Conservation (phyloP, 2,888 invertebrate genomes). For the Meandrusa payeni region DNA sequence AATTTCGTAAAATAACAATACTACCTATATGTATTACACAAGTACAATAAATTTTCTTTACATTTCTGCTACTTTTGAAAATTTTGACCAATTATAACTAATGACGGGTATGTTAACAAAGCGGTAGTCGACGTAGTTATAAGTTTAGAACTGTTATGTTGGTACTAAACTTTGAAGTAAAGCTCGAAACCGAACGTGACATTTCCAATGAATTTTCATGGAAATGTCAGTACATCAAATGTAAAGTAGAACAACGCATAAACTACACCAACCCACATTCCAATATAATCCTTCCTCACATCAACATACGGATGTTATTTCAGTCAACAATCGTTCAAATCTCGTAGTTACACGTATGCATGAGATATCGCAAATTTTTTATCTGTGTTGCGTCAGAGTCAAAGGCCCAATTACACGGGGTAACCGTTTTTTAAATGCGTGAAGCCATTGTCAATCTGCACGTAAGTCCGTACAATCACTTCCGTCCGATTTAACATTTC, state of each 20-base stretch:
- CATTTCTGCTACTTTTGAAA: too few relatives aligned
- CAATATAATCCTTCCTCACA: not conserved
- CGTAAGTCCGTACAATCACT: constrained; percentile 47
- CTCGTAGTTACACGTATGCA: constrained; percentile 6
- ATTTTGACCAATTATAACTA: constrained; percentile 3
- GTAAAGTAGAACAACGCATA: constrained; percentile 28
- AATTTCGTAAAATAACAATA: too few relatives aligned
- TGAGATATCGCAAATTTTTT: constrained; percentile 15
- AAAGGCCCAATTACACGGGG: constrained; percentile 7
- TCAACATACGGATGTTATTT: not conserved
- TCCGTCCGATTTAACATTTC: constrained; percentile 51
- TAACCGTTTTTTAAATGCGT: constrained; percentile 36
- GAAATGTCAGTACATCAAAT: constrained; percentile 34
- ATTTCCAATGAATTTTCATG: constrained; percentile 29
- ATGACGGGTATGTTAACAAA: constrained; percentile 8
- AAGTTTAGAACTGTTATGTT: constrained; percentile 4
- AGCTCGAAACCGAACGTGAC: constrained; percentile 6
- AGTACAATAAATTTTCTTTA: too few relatives aligned
- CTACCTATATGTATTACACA: too few relatives aligned
- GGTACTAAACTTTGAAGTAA: constrained; percentile 6
- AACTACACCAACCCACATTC: constrained; percentile 26
- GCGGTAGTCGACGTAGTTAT: not conserved
- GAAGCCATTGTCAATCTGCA: constrained; percentile 39
- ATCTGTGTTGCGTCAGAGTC: constrained; percentile 16
- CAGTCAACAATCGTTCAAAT: constrained; percentile 5